Evolutionary conservation across 30 jellyfish, hydroid and myxozoan species (phyloP).

Genomic region (Turritopsis dohrnii): DNA sequence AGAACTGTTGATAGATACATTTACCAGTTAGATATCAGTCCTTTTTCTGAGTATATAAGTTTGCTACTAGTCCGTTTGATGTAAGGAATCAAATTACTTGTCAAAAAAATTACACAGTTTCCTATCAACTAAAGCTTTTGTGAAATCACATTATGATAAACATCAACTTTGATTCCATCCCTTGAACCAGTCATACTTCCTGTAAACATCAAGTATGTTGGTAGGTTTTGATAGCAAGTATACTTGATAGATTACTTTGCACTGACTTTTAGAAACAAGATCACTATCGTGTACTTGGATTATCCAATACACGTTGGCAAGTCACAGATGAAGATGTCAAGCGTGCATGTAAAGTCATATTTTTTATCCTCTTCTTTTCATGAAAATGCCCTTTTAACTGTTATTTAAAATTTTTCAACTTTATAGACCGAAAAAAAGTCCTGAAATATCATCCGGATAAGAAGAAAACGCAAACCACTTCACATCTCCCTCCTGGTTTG

Average conservation of each 20-base stretch:
- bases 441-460: slow-evolving; percentile 92
- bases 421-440: slow-evolving; percentile 76
- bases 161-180: too few relatives aligned
- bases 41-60: too few relatives aligned
- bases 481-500: slow-evolving; percentile 52
- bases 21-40: too few relatives aligned
- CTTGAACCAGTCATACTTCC: too few relatives aligned
- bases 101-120: too few relatives aligned
- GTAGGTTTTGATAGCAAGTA: neutral
- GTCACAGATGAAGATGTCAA: slow-evolving; percentile 89
- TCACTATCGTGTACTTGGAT: slow-evolving; percentile 88
- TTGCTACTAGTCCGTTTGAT: too few relatives aligned
- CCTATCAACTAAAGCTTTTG: too few relatives aligned
- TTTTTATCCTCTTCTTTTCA: neutral
- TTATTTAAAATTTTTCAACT: neutral
- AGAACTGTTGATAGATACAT: too few relatives aligned
- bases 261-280: slow-evolving; percentile 65
- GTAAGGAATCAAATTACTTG: too few relatives aligned
- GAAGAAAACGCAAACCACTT: slow-evolving; percentile 27
- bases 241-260: neutral
- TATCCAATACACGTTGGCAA: slow-evolving; percentile 41
- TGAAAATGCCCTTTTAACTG: neutral
- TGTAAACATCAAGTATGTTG: too few relatives aligned
- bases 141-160: too few relatives aligned
- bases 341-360: slow-evolving; percentile 67